Evolutionary conservation across 2,797 vertebrate genomes (phyloP).

Genomic region (Coregonus ussuriensis): DNA sequence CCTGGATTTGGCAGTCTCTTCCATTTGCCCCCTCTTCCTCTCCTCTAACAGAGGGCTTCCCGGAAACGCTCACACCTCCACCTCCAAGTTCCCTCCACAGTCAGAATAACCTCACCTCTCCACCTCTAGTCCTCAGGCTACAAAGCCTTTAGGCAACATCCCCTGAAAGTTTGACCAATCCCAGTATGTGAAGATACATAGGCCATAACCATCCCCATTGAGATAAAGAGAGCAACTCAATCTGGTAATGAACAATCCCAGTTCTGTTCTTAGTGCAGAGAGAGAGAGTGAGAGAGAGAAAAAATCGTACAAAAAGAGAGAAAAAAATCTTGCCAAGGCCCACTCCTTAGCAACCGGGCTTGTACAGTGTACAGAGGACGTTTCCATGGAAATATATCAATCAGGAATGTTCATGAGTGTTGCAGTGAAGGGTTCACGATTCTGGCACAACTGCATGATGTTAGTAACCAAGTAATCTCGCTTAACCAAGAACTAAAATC

Average conservation of each 20-base stretch:
- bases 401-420: slow-evolving; percentile 86
- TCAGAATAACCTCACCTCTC: neutral
- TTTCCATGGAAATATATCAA: slow-evolving; percentile 92
- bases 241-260: slow-evolving; percentile 31
- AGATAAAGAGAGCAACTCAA: slow-evolving; percentile 18
- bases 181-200: slow-evolving; percentile 25
- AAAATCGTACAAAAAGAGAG: slow-evolving; percentile 47
- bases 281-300: slow-evolving; percentile 33
- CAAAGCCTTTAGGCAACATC: slow-evolving; percentile 33
- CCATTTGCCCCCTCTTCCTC: slow-evolving; percentile 55
- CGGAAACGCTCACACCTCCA: neutral
- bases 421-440: slow-evolving; percentile 80
- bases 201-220: slow-evolving; percentile 27
- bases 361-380: slow-evolving; percentile 73
- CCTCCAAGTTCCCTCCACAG: neutral
- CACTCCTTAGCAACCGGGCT: slow-evolving; percentile 72
- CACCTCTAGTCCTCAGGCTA: slow-evolving; percentile 37
- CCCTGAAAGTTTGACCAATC: slow-evolving; percentile 41
- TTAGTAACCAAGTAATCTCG: neutral
- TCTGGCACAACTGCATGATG: slow-evolving; percentile 45
- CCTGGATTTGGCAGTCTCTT: slow-evolving; percentile 72
- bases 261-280: slow-evolving; percentile 45
- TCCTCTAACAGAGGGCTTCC: slow-evolving; percentile 20
- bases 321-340: slow-evolving; percentile 72
- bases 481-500: neutral